These are phyloP conservation scores for Limnephilus marmoratus DNA, from an alignment of 2,888 invertebrate genomes.

Conservation along the genomic window DNA sequence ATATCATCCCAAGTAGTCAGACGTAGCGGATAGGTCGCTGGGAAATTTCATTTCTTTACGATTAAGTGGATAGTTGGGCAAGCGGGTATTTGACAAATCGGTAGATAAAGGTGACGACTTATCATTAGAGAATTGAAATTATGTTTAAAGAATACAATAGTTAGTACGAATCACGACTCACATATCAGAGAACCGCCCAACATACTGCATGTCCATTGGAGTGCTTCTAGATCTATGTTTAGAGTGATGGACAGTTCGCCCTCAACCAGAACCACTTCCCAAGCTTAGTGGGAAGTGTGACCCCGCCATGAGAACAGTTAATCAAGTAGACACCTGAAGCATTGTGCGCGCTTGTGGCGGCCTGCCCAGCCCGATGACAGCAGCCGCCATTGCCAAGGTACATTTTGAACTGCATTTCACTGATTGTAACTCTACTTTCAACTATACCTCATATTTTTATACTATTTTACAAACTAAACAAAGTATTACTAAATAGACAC, in stretches of 20 bases:
- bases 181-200: conserved; percentile 27
- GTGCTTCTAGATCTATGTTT: conserved; percentile 7
- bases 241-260: background rate
- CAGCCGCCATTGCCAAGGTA: background rate
- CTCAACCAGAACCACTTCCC: background rate
- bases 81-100: background rate
- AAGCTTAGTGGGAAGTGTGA: background rate
- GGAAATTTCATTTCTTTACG: conserved; percentile 23
- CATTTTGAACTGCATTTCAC: background rate
- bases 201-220: background rate
- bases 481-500: background rate
- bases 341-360: background rate
- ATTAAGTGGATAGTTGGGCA: conserved; percentile 1
- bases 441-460: conserved; percentile 2
- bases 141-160: background rate
- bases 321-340: background rate
- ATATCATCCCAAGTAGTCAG: conserved; percentile 41
- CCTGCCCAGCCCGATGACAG: background rate
- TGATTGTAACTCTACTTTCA: background rate
- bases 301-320: background rate
- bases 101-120: background rate
- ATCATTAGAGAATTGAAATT: background rate
- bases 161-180: conserved; percentile 2
- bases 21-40: background rate
- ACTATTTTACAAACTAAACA: background rate